Conservation (phyloP, 2,888 invertebrate species). For the Plemyria rubiginata region DNA sequence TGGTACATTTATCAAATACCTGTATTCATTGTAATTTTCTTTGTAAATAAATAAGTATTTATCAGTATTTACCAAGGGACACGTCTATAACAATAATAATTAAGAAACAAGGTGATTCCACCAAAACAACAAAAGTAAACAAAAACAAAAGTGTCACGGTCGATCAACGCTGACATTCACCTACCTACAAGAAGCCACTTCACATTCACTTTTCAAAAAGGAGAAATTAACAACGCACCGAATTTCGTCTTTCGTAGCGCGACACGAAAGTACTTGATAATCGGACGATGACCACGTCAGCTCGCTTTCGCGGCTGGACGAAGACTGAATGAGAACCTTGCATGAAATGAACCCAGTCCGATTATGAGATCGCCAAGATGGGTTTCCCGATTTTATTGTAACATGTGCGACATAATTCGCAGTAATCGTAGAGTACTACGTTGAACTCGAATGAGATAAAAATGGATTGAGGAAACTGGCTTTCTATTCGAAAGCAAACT, state of each 20-base stretch:
- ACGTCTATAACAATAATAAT: too few relatives aligned
- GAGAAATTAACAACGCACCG: conserved; percentile 24
- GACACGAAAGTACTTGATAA: conserved; percentile 1
- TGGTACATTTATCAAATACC: too few relatives aligned
- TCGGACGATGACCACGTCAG: conserved; percentile 18
- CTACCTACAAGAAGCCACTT: conserved; percentile 35
- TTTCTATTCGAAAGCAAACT: conserved; percentile 33
- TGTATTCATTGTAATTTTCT: too few relatives aligned
- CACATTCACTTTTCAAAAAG: conserved; percentile 32
- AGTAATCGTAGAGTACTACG: conserved; percentile 10
- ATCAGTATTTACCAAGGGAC: too few relatives aligned
- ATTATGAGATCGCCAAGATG: conserved; percentile 18
- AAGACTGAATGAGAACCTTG: conserved; percentile 31
- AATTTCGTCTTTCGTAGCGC: conserved; percentile 12
- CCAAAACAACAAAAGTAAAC: conserved; percentile 9
- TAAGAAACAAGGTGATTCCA: background rate
- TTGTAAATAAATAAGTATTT: too few relatives aligned
- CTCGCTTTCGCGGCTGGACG: conserved; percentile 34
- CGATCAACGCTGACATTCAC: conserved; percentile 35
- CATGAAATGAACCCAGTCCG: conserved; percentile 11
- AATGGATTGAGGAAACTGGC: conserved; percentile 28
- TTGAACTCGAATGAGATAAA: conserved; percentile 18
- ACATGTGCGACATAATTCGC: conserved; percentile 17
- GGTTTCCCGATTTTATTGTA: conserved; percentile 19
- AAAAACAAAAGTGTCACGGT: conserved; percentile 33